A percentile compares a stretch with the other conserved stretches of the same genome.
Conservation (phyloP, 2,888 invertebrate genomes). For the Macrophya alboannulata region DNA sequence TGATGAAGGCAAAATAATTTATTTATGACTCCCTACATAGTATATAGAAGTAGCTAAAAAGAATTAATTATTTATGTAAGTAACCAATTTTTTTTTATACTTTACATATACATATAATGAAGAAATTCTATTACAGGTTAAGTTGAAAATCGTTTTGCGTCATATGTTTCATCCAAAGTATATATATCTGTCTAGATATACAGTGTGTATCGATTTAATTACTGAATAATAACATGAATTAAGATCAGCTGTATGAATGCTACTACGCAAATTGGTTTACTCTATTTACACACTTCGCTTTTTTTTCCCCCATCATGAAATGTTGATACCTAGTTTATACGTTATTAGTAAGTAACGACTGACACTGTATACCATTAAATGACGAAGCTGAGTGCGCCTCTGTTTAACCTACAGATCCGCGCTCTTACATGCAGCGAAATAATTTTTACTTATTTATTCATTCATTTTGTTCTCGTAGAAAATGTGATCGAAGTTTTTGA, state of each 20-base stretch:
- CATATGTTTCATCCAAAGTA: background rate
- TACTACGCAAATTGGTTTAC: conserved; percentile 14
- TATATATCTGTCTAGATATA: background rate
- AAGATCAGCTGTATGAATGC: background rate
- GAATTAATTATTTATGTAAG: no score
- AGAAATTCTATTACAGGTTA: background rate
- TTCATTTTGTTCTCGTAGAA: no score
- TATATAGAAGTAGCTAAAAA: no score
- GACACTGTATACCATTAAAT: background rate
- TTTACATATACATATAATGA: background rate
- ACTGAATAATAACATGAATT: conserved; percentile 22
- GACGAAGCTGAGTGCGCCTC: background rate
- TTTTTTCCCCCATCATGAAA: conserved; percentile 7
- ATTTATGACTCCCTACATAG: no score
- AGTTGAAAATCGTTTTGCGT: background rate
- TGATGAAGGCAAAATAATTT: no score
- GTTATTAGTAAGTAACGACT: background rate
- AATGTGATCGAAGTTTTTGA: background rate
- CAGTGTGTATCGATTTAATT: background rate
- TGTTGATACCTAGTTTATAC: background rate
- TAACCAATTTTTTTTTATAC: no score
- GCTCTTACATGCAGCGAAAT: background rate
- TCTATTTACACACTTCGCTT: background rate
- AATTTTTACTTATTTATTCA: no score
- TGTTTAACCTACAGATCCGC: background rate